Evolutionary conservation across 1,140 invertebrate species (phyloP), one percentile per base, ranked within the genome.

Genomic region (Microvelia longipes): DNA sequence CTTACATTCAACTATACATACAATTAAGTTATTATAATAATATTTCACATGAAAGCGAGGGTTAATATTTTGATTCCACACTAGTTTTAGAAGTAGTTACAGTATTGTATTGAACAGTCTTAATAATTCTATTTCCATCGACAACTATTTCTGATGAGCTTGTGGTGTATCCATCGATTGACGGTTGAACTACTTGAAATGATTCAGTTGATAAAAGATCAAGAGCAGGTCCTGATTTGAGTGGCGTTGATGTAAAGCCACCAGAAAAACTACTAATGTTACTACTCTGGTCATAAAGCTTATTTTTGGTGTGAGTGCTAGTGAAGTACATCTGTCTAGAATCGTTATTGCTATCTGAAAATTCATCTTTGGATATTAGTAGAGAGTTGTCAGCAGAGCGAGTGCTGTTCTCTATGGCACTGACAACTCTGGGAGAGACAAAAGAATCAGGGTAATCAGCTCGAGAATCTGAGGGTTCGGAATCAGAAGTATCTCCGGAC

Each of bases 401-500:
- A 24, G 62, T 64, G 62, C 15, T 24, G 62, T 64, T 64, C 11
- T 24, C 24, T 24, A 64, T 24, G 2, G 15, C 25, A 26, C 62
- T 64, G 2, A 64, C 62, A 64, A 64, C 62, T 64, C 62, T 15
- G 25, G 62, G 62, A 14, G 62, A 64, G 5, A 5, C 15, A 64
- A 64, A 64, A 24, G 62, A 64, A 25, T 64, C 62, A 26, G 25
- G 5, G 25, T 13, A 64, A 26, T 64, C 62, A 0, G 69, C 75
- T 30, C 81, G 77, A 0, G 74, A 15, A 14, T 26, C 62, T 64
- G 62, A 26, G 15, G 11, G 62, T 72, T 86, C 85, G 0, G 82
- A 84, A 2, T 82, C 82, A 15, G 83, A 82, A 71, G 82, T 83
- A 11, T 80, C 80, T 5, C 80, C 80, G 25, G 78, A 80, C 72